phyloP scores from a whole-genome alignment of 30 jellyfish, hydroid and myxozoan species.

The Pseudorhiza aurosa region DNA sequence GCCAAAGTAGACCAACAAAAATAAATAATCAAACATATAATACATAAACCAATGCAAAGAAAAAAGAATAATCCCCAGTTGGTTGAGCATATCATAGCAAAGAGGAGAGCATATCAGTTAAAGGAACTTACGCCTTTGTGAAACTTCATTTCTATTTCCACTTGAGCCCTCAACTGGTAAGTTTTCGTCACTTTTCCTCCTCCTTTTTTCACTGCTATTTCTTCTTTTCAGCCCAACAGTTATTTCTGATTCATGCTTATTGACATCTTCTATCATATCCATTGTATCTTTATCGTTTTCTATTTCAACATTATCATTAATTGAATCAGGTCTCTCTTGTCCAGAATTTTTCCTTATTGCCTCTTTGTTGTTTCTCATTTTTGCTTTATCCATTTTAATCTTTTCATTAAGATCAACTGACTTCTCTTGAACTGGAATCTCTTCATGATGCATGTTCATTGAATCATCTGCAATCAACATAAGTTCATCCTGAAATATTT shows the following conservation, averaged over 20 bases:
- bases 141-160: background rate
- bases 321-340: background rate
- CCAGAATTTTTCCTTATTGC: slow-evolving; percentile 1
- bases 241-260: background rate
- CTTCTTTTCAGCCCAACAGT: slow-evolving; percentile 11
- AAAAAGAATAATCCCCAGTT: too few species aligned
- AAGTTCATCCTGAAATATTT: too few species aligned
- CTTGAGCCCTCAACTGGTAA: background rate
- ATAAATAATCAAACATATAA: background rate
- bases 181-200: background rate
- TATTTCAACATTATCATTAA: background rate
- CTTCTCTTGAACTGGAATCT: background rate
- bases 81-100: too few species aligned
- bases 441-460: background rate
- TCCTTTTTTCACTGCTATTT: slow-evolving; percentile 1
- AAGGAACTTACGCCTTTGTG: background rate
- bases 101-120: too few species aligned
- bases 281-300: background rate
- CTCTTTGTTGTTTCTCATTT: background rate
- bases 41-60: background rate
- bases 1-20: too few species aligned
- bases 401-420: background rate
- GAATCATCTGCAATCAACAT: too few species aligned
- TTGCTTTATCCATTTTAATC: background rate
- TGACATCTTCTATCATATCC: background rate